Evolutionary conservation across 2,888 invertebrate genomes (phyloP), one percentile per base, ranked within the genome.

Genomic region (Lasius fuliginosus): DNA sequence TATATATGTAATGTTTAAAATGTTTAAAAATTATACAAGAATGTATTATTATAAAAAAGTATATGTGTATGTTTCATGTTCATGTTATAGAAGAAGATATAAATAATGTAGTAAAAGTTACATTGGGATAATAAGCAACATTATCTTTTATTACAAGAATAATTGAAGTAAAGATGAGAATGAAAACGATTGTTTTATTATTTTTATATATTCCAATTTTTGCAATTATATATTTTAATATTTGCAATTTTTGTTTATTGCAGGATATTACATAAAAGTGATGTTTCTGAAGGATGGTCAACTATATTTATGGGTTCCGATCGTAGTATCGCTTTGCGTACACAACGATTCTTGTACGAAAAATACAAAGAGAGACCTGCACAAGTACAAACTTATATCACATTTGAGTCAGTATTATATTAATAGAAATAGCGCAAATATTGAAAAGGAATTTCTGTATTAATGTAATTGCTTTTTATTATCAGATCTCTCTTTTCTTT

Each of bases 291-390:
- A 56, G 93, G 93, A 11, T 98, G 97, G 96, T 97, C 97, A 91
- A 88, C 98, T 0, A 97, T 98, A 0, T 99, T 99, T 95, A 96
- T 96, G 0, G 98, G 98, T 46, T 95, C 98, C 11, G 99, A 99
- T 95, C 96, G 96, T 85, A 97, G 98, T 1, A 97, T 99, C 0
- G 97, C 97, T n/a, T 95, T 96, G 93, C 96, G 99, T 68, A 97
- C 98, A 0, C 99, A 99, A 94, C 96, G 98, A 74, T 96, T 96
- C 93, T 96, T 98, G 30, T 97, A 96, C 93, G 97, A 97, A 62
- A 94, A 95, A 1, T 96, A 96, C 0, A 96, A 97, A 79, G 95
- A 96, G 88, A 96, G 98, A 5, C 99, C 99, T 0, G 96, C 96
- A 9, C 98, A 99, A 95, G 96, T 98, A 94, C 96, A 96, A 58